These are phyloP conservation scores for Ormyrus nitidulus DNA, from an alignment of 2,888 invertebrate species.

Conservation along the genomic window DNA sequence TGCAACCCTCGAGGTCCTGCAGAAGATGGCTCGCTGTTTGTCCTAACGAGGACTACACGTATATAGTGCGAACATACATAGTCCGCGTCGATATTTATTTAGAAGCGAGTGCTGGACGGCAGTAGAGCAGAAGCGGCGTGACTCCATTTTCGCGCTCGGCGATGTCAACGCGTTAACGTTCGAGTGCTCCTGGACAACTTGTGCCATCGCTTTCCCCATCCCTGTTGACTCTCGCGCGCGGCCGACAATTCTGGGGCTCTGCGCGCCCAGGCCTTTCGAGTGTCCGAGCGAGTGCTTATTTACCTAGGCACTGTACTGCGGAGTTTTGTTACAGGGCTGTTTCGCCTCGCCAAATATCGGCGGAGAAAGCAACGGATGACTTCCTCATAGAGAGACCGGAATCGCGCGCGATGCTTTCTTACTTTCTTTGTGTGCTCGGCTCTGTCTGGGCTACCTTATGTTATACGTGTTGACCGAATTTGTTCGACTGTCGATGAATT, in stretches of 20 bases:
- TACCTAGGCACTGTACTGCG: slow-evolving; percentile 35
- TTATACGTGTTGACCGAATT: too few species aligned
- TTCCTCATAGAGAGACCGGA: neutral
- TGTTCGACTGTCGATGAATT: too few species aligned
- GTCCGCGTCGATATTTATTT: slow-evolving; percentile 41
- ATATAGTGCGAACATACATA: neutral
- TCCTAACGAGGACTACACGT: neutral
- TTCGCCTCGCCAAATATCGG: slow-evolving; percentile 54
- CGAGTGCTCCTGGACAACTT: slow-evolving; percentile 43
- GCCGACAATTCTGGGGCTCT: slow-evolving; percentile 3
- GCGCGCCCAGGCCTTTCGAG: slow-evolving; percentile 7
- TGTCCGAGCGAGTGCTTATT: slow-evolving; percentile 35
- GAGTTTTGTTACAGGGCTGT: slow-evolving; percentile 50
- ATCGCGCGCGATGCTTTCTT: slow-evolving; percentile 15
- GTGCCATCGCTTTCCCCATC: neutral
- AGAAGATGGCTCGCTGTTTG: slow-evolving; percentile 34
- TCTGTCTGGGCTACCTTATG: too few species aligned
- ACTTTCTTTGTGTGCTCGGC: neutral
- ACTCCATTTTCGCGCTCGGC: slow-evolving; percentile 10
- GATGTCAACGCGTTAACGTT: slow-evolving; percentile 27
- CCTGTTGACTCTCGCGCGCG: slow-evolving; percentile 26
- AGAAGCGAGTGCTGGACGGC: slow-evolving; percentile 19
- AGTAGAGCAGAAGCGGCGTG: neutral
- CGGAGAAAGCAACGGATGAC: slow-evolving; percentile 48
- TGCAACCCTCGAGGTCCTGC: slow-evolving; percentile 4